Evolutionary conservation across 2,113 vertebrate species (phyloP).

Genomic region (Seriola quinqueradiata): DNA sequence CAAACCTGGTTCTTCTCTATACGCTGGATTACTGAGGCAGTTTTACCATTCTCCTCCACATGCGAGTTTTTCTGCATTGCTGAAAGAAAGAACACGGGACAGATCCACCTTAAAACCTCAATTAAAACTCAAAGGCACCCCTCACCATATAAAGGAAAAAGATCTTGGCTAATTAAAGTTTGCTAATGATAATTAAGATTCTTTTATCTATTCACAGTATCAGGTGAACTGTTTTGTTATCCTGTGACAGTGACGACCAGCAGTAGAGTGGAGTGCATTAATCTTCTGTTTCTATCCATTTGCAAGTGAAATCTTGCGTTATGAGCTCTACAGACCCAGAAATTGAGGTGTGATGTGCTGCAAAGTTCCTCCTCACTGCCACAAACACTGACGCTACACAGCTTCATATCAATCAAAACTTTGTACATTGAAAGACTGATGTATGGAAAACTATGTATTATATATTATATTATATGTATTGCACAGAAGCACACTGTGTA

Average conservation of each 20-base stretch:
- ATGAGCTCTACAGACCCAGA: not conserved
- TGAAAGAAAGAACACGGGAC: constrained; percentile 64
- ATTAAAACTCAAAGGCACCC: not conserved
- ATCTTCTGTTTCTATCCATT: constrained; percentile 43
- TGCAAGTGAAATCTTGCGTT: constrained; percentile 68
- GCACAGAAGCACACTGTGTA: not conserved
- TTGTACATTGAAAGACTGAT: not conserved
- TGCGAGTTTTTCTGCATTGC: constrained; percentile 87
- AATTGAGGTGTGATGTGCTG: not conserved
- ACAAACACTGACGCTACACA: constrained; percentile 3
- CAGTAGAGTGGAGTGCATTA: not conserved
- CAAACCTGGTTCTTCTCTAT: constrained; percentile 93
- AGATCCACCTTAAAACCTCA: not conserved
- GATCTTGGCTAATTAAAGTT: not conserved
- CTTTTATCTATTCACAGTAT: not conserved
- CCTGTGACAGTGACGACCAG: not conserved
- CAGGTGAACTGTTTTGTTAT: not conserved
- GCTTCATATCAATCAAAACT: not conserved
- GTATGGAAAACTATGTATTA: not conserved
- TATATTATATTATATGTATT: not conserved
- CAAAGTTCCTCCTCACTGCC: not conserved
- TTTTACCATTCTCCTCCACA: constrained; percentile 78
- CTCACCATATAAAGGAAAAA: not conserved
- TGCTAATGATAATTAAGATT: not conserved
- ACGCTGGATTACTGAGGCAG: constrained; percentile 86